Base-by-base conservation (phyloP, 2,113 vertebrate genomes). In the Rana temporaria region DNA sequence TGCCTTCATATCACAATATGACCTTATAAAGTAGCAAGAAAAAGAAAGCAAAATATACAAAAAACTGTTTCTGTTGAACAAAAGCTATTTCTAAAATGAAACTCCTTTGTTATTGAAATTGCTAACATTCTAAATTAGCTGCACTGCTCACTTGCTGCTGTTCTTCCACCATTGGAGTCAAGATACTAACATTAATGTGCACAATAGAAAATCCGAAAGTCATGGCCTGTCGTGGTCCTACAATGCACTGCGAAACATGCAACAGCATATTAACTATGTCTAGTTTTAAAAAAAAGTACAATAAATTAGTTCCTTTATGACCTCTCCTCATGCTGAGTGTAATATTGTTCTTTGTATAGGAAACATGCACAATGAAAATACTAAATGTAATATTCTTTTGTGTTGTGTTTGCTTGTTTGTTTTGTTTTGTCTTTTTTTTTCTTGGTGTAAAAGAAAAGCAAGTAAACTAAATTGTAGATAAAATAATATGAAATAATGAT, bases 281-380 rank as follows among this genome's bases (percentile, higher is more conserved):
- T 88, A 84, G 88, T 91, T 90, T 81, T 89, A 30, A 30, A 30
- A 89, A 91, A 87, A 88, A 70, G 53, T 70, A 62, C 69, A 53
- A 60, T 64, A 63, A 62, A 86, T 89, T 89, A 88, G 86, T 87
- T 89, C 82, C 34, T 87, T 81, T 70, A 42, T 87, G 85, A 89
- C 81, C 84, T 86, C 88, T 85, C 75, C 72, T 85, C 73, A 89
- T 82, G 88, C 59, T 87, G 85, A 85, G 26, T 89, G 86, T 85
- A 88, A 89, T 88, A 85, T 84, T 89, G 83, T 84, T 90, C 92
- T 86, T 85, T 88, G 65, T 86, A 88, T 75, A 89, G 82, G 79
- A 88, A 72, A 81, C 84, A 87, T 86, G 87, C 89, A 84, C 70
- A 64, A 9, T 89, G 85, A 89, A 73, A 87, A 90, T 87, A 32